phyloP scores from a whole-genome alignment of 2,797 vertebrate genomes.

The Ataeniobius toweri region DNA sequence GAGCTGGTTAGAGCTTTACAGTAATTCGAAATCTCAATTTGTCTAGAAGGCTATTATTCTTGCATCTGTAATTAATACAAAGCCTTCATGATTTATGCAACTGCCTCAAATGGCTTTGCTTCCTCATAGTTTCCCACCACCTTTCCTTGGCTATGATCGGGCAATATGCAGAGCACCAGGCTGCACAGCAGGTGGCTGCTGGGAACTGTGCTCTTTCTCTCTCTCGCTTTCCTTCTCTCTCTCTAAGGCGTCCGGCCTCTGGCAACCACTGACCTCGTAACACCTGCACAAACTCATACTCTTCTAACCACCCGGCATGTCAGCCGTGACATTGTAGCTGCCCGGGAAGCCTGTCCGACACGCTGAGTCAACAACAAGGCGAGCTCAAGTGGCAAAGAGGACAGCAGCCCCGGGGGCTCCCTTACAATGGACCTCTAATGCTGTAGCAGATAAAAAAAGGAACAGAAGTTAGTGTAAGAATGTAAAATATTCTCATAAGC shows the following conservation, averaged over 20 bases:
- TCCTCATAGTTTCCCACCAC: conserved; percentile 2
- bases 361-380: conserved; percentile 66
- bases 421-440: conserved; percentile 36
- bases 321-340: conserved; percentile 34
- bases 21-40: not conserved
- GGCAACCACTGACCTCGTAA: conserved; percentile 64
- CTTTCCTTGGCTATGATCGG: conserved; percentile 42
- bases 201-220: conserved; percentile 45
- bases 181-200: conserved; percentile 45
- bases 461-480: conserved; percentile 9
- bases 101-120: conserved; percentile 10
- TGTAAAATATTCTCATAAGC: conserved; percentile 8
- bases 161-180: conserved; percentile 28
- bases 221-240: conserved; percentile 11
- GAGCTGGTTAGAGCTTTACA: not conserved
- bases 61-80: conserved; percentile 18
- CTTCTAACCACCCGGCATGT: conserved; percentile 57
- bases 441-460: conserved; percentile 38
- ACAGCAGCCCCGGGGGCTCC: conserved; percentile 45
- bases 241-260: conserved; percentile 46
- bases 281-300: conserved; percentile 38
- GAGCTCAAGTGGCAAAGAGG: conserved; percentile 59
- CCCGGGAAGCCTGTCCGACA: conserved; percentile 68
- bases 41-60: not conserved
- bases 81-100: conserved; percentile 25